Evolutionary conservation across 35 echinoderm and acorn worm species (phyloP).

Genomic region (Antedon bifida): DNA sequence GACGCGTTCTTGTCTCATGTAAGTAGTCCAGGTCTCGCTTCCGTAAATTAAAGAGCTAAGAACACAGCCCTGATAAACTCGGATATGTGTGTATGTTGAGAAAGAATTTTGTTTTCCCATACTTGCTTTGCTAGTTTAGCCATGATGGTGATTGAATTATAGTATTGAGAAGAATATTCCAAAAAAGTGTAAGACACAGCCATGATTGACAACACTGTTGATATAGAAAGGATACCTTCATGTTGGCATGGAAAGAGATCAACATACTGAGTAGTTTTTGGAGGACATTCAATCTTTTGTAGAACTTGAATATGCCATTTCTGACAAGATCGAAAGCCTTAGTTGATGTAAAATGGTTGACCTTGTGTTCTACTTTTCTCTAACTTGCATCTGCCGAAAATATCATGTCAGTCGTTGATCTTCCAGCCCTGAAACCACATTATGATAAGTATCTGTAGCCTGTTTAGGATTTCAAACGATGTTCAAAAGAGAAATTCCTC

Average conservation of each 20-base stretch:
- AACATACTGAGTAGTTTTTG: background rate
- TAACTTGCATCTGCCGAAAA: background rate
- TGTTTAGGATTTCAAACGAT: conserved; percentile 23
- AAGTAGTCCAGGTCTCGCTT: background rate
- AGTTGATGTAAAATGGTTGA: background rate
- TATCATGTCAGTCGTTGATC: background rate
- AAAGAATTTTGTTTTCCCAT: conserved; percentile 19
- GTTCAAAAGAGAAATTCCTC: conserved; percentile 20
- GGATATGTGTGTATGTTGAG: conserved; percentile 12
- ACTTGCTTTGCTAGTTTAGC: background rate
- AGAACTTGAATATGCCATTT: background rate
- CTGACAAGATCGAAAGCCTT: conserved; percentile 3
- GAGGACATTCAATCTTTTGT: conserved; percentile 7
- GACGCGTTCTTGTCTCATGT: background rate
- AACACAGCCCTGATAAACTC: conserved; percentile 19
- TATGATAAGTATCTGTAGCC: background rate
- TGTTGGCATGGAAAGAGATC: background rate
- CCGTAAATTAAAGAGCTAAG: background rate
- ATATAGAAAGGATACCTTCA: background rate
- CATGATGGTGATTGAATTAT: background rate
- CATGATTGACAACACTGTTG: background rate
- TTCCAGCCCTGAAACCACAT: background rate
- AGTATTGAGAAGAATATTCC: conserved; percentile 9
- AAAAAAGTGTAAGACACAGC: background rate
- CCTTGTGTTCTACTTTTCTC: background rate